These are phyloP conservation scores for Cydia pomonella DNA, from an alignment of 1,140 invertebrate species.

Conservation along the genomic window DNA sequence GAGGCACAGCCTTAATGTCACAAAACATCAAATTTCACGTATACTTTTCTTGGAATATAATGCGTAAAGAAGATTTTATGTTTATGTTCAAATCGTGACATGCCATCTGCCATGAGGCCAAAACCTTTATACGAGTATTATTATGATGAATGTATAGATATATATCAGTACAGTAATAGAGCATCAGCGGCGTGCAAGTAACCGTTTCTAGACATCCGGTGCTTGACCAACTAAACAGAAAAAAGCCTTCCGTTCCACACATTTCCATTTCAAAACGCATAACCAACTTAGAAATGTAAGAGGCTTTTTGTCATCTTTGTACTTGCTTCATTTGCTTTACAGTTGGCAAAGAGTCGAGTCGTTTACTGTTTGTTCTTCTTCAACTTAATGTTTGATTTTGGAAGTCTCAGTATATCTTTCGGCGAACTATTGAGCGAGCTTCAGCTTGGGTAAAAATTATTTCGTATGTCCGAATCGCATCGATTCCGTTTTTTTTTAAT, in stretches of 20 bases:
- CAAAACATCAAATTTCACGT: neutral
- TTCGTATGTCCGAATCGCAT: too few relatives aligned
- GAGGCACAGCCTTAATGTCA: neutral
- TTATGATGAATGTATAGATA: conserved; percentile 36
- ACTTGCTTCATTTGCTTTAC: conserved; percentile 64
- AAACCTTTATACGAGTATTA: conserved; percentile 34
- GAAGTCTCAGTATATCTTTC: too few relatives aligned
- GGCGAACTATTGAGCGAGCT: too few relatives aligned
- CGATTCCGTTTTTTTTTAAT: too few relatives aligned
- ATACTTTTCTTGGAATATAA: conserved; percentile 10
- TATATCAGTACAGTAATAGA: conserved; percentile 39
- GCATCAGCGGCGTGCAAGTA: conserved; percentile 40
- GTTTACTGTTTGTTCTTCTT: conserved; percentile 29
- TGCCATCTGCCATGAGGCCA: conserved; percentile 39
- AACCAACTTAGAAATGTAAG: conserved; percentile 40
- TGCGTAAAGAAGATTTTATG: conserved; percentile 4
- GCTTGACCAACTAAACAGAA: conserved; percentile 63
- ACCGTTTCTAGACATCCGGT: conserved; percentile 63
- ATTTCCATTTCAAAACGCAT: conserved; percentile 63
- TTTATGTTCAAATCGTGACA: conserved; percentile 44
- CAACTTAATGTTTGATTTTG: neutral
- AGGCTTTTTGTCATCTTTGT: conserved; percentile 69
- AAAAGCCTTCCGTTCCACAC: conserved; percentile 72
- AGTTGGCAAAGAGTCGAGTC: conserved; percentile 45
- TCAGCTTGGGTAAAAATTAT: too few relatives aligned